Evolutionary conservation across 2,888 invertebrate species (phyloP).

Genomic region (Hirudinaria manillensis): DNA sequence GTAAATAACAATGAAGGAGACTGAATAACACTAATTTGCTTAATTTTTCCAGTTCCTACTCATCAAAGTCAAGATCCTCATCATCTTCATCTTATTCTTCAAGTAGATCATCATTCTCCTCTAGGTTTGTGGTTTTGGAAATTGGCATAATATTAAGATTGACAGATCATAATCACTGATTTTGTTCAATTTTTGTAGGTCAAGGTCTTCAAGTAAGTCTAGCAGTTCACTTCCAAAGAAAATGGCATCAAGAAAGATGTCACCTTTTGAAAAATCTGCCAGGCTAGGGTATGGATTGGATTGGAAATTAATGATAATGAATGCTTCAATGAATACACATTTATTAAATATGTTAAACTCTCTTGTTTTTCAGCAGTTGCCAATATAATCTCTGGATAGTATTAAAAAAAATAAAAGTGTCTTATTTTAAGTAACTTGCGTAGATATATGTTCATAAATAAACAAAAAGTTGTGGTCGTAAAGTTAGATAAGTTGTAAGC

Average conservation of each 20-base stretch:
- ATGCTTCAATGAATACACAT: no score
- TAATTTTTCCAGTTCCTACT: conserved; percentile 29
- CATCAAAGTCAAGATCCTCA: conserved; percentile 35
- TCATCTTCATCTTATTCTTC: conserved; percentile 37
- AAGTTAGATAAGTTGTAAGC: conserved; percentile 12
- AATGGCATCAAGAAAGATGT: background rate
- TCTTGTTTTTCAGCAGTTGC: conserved; percentile 15
- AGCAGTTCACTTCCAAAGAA: conserved; percentile 12
- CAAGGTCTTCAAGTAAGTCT: conserved; percentile 20
- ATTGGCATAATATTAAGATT: background rate
- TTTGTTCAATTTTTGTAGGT: background rate
- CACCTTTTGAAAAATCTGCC: background rate
- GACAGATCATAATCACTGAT: background rate
- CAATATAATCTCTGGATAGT: conserved; percentile 7
- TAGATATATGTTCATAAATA: conserved; percentile 2
- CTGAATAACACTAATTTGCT: background rate
- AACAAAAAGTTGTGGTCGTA: conserved; percentile 5
- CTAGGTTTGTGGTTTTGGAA: background rate
- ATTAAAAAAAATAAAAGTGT: conserved; percentile 2
- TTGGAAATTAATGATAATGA: no score
- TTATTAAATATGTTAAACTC: no score
- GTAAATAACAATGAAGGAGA: background rate
- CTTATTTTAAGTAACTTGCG: background rate
- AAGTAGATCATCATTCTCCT: conserved; percentile 21
- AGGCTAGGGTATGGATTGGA: background rate